Percentiles rank a stretch among this genome's conserved stretches.
phyloP scores from a whole-genome alignment of 2,888 invertebrate species.

The Cephus sareptanus region DNA sequence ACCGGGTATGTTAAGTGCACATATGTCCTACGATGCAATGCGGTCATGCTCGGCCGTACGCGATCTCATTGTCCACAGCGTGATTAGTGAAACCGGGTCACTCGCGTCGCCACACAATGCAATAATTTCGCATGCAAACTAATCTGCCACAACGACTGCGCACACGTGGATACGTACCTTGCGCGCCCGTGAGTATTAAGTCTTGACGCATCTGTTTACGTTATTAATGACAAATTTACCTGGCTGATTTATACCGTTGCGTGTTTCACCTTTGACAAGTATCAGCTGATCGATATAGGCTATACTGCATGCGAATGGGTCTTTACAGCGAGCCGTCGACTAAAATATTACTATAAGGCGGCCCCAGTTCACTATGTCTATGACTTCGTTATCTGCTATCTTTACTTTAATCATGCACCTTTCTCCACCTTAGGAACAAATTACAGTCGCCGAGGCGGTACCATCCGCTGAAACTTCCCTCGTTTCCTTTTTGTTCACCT shows the following conservation, averaged over 20 bases:
- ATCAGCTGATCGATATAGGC: not conserved
- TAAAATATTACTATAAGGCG: too few species aligned
- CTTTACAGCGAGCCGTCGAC: not conserved
- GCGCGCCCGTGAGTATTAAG: not conserved
- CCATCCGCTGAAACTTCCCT: not conserved
- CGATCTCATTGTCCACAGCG: conserved; percentile 49
- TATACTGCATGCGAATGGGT: not conserved
- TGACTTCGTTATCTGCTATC: not conserved
- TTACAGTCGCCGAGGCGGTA: not conserved
- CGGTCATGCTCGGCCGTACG: conserved; percentile 42
- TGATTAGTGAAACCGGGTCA: conserved; percentile 53
- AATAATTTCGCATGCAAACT: conserved; percentile 48
- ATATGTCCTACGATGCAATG: conserved; percentile 12
- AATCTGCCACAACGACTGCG: conserved; percentile 31
- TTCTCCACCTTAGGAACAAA: not conserved
- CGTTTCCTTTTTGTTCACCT: not conserved
- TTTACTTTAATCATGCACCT: not conserved
- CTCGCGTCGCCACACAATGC: conserved; percentile 43
- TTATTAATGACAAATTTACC: not conserved
- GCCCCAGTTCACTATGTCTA: not conserved
- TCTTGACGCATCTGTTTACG: not conserved
- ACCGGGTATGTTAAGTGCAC: conserved; percentile 12
- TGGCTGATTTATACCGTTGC: not conserved
- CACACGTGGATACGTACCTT: not conserved
- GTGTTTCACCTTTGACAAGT: not conserved